Base-by-base conservation (phyloP, 2,113 vertebrate genomes). In the Podarcis cretensis region DNA sequence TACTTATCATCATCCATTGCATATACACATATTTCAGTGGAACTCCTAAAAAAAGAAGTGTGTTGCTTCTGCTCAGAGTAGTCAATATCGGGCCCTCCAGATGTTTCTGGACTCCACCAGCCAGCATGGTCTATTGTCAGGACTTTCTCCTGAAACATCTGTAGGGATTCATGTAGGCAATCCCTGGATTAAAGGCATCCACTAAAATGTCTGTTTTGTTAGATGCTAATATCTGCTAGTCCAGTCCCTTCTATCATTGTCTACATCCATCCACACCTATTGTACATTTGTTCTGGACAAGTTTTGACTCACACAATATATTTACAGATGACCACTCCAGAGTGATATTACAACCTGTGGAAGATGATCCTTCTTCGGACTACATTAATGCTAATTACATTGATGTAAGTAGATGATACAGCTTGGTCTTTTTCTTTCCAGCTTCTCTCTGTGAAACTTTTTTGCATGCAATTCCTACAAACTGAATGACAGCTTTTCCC, bases 361-460 rank as follows among this genome's bases (percentile, higher is more conserved):
- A 99, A 95, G 99, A 99, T 91, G 99, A 99, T 94, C 98, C 99
- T 90, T 98, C 99, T 95, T 99, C 99, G 91, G 99, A 99, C 97
- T 99, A 99, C 96, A 99, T 99, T 97, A 99, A 99, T 97, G 99
- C 99, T 97, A 99, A 99, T 98, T 99, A 99, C 96, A 99, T 99
- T 97, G 99, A 99, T 97, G 99, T 99, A 99, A 99, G 99, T 99
- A 91, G 96, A 97, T 92, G 96, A 96, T 96, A 95, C 95, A 94
- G 94, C 96, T 97, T 97, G 97, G 93, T 87, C 74, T 97, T 94
- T 88, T 43, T 63, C 78, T 91, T 93, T 16, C 94, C 91, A 94
- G 84, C 93, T 98, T 98, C 97, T 97, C 95, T 97, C 96, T 98
- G 96, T 98, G 95, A 98, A 96, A 95, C 95, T 96, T 96, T 96